phyloP scores from a whole-genome alignment of 1,140 invertebrate genomes.

The Drosophila saltans region DNA sequence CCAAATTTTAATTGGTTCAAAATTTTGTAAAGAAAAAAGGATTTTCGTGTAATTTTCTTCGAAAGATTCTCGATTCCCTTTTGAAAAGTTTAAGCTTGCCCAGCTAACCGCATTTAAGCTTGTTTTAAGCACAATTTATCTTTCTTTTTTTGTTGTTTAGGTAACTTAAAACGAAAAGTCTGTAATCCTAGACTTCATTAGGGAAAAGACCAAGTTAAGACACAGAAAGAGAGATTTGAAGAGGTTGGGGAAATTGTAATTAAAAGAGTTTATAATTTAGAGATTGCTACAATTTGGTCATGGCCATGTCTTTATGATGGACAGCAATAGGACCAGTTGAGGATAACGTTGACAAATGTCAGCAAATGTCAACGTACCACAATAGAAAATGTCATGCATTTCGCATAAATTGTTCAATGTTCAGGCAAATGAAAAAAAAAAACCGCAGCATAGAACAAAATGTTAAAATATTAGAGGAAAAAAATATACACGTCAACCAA shows the following conservation, averaged over 20 bases:
- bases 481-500: neutral
- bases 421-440: constrained; percentile 34
- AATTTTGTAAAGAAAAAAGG: no score
- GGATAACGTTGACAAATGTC: constrained; percentile 51
- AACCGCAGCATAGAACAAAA: constrained; percentile 18
- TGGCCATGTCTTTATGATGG: constrained; percentile 35
- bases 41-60: neutral
- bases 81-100: constrained; percentile 28
- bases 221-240: no score
- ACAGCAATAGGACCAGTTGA: constrained; percentile 37
- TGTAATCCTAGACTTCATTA: neutral
- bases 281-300: constrained; percentile 29
- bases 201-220: neutral
- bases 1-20: no score
- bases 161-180: neutral
- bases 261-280: neutral
- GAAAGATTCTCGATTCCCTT: neutral
- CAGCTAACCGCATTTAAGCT: constrained; percentile 46
- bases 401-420: constrained; percentile 44
- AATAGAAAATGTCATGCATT: constrained; percentile 46
- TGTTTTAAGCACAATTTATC: constrained; percentile 5
- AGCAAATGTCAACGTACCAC: constrained; percentile 49
- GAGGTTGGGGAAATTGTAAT: neutral
- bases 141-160: neutral
- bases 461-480: neutral